Evolutionary conservation across 1,140 invertebrate genomes (phyloP).

Genomic region (Ericerus pela): DNA sequence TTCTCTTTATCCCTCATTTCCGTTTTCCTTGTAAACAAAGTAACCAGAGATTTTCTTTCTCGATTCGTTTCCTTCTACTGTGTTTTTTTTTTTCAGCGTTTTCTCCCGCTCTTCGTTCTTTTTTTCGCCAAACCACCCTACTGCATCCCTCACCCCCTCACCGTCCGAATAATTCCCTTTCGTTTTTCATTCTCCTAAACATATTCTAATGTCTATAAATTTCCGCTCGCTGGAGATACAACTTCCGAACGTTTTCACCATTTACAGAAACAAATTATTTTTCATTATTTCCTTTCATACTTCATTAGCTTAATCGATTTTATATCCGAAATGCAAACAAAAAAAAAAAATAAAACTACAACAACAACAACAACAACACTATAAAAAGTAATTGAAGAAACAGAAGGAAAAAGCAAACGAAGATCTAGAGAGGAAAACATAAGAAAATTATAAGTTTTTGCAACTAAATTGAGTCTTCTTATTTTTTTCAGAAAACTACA

Average conservation of each 20-base stretch:
- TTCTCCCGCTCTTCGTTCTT: background rate
- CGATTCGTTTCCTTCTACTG: slow-evolving; percentile 18
- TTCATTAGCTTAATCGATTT: slow-evolving; percentile 10
- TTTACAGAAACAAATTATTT: slow-evolving; percentile 4
- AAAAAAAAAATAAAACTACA: no score
- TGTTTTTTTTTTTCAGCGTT: background rate
- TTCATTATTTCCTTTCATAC: slow-evolving; percentile 8
- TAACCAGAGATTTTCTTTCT: slow-evolving; percentile 18
- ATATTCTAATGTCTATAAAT: slow-evolving; percentile 11
- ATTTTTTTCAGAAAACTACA: no score
- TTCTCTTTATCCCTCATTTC: slow-evolving; percentile 20
- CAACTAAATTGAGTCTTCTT: no score
- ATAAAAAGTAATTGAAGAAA: no score
- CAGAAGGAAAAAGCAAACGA: no score
- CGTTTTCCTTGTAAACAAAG: slow-evolving; percentile 11
- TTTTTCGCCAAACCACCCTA: background rate
- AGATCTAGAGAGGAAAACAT: no score
- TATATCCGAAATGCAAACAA: no score
- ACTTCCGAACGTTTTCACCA: slow-evolving; percentile 7
- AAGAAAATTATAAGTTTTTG: no score
- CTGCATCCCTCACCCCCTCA: background rate
- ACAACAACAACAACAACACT: no score
- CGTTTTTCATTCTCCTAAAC: background rate
- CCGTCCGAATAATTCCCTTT: background rate
- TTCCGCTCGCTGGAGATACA: slow-evolving; percentile 6